These are phyloP conservation scores for Polyommatus iphigenia DNA, from an alignment of 2,888 invertebrate genomes.

Conservation along the genomic window DNA sequence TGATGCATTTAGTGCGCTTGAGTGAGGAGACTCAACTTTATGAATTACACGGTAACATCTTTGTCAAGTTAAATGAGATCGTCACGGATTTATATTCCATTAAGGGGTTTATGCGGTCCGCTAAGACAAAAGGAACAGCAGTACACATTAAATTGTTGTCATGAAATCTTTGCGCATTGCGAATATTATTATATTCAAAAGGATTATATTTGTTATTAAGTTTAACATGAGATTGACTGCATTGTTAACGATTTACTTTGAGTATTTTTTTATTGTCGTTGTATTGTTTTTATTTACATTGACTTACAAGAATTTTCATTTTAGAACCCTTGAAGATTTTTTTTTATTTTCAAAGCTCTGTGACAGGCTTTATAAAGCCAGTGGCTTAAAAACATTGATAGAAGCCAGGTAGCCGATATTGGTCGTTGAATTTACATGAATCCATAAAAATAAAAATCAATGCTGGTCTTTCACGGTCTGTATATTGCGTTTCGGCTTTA, in stretches of 20 bases:
- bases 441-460: constrained; percentile 28
- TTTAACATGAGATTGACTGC: too few relatives aligned
- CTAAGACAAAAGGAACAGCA: not conserved
- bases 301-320: too few relatives aligned
- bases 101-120: constrained; percentile 28
- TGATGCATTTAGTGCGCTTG: constrained; percentile 6
- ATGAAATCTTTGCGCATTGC: not conserved
- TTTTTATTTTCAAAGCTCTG: not conserved
- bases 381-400: not conserved
- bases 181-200: not conserved
- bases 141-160: not conserved
- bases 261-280: too few relatives aligned
- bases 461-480: constrained; percentile 25
- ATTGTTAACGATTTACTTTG: too few relatives aligned
- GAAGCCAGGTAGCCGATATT: constrained; percentile 6
- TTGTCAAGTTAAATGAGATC: constrained; percentile 32
- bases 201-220: too few relatives aligned
- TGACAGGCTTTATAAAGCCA: not conserved
- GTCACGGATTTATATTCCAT: constrained; percentile 32
- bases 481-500: constrained; percentile 24
- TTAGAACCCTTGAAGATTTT: not conserved
- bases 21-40: not conserved
- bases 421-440: constrained; percentile 1
- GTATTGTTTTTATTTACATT: too few relatives aligned
- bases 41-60: constrained; percentile 8